Evolutionary conservation across 2,113 vertebrate species (phyloP).

Genomic region (Willisornis vidua): DNA sequence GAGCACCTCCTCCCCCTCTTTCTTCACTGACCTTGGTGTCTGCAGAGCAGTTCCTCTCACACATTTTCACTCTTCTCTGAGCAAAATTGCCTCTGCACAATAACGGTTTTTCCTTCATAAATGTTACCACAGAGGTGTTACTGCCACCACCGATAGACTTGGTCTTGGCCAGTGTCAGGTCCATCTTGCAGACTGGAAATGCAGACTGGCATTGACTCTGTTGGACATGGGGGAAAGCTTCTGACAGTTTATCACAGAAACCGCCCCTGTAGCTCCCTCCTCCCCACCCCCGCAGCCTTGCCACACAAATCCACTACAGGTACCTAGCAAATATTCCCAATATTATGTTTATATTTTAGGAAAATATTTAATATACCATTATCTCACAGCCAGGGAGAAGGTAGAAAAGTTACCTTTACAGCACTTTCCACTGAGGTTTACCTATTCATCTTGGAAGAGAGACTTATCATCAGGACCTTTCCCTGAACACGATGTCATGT

Average conservation of each 20-base stretch:
- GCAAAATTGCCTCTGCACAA: neutral
- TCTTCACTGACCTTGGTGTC: neutral
- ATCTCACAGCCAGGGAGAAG: neutral
- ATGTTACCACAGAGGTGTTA: neutral
- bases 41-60: neutral
- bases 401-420: neutral
- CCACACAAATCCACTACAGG: neutral
- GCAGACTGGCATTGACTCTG: neutral
- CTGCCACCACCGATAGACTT: neutral
- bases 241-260: neutral
- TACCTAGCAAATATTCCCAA: neutral
- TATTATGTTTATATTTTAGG: neutral
- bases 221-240: neutral
- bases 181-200: neutral
- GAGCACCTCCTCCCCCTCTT: neutral
- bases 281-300: neutral
- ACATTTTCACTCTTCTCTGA: neutral
- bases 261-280: neutral
- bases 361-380: neutral
- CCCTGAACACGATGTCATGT: neutral
- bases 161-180: fast-evolving
- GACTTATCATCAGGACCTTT: neutral
- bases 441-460: neutral
- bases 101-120: neutral
- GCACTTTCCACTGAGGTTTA: neutral